Percentiles rank a stretch among this genome's conserved stretches.
These are phyloP conservation scores for Syrphus vitripennis DNA, from an alignment of 2,888 invertebrate genomes.

Conservation along the genomic window DNA sequence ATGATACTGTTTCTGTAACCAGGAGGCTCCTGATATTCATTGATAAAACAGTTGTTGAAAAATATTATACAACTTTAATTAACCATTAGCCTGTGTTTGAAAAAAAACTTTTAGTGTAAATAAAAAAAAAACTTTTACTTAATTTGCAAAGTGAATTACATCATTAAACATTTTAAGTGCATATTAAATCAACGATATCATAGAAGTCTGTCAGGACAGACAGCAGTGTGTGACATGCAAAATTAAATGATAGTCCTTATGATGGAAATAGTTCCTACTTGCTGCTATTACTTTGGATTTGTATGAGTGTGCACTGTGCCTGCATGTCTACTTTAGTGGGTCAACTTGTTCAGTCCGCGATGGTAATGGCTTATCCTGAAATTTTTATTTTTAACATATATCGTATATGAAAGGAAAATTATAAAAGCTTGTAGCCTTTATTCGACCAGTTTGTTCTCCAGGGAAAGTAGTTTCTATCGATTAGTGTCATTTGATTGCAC, in stretches of 20 bases:
- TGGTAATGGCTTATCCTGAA: background rate
- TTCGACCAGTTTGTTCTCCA: conserved; percentile 5
- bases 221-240: conserved; percentile 37
- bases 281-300: background rate
- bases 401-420: conserved; percentile 5
- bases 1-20: background rate
- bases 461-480: conserved; percentile 50
- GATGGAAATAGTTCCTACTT: too few relatives aligned
- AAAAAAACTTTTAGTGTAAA: background rate
- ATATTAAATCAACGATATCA: background rate
- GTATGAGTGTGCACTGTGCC: background rate
- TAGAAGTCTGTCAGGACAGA: background rate
- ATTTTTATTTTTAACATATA: conserved; percentile 5
- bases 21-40: background rate
- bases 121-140: background rate
- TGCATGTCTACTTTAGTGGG: conserved; percentile 11
- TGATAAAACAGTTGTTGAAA: conserved; percentile 13
- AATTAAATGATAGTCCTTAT: conserved; percentile 25
- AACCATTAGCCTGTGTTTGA: background rate
- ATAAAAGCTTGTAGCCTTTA: conserved; percentile 48
- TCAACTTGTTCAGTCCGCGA: background rate
- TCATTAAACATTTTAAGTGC: background rate
- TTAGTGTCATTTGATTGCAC: conserved; percentile 50
- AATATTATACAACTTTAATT: background rate
- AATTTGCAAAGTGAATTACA: background rate